Percentiles rank a stretch among this genome's conserved stretches.
Evolutionary conservation across 1,140 invertebrate genomes (phyloP).

Genomic region (Drusus annulatus): DNA sequence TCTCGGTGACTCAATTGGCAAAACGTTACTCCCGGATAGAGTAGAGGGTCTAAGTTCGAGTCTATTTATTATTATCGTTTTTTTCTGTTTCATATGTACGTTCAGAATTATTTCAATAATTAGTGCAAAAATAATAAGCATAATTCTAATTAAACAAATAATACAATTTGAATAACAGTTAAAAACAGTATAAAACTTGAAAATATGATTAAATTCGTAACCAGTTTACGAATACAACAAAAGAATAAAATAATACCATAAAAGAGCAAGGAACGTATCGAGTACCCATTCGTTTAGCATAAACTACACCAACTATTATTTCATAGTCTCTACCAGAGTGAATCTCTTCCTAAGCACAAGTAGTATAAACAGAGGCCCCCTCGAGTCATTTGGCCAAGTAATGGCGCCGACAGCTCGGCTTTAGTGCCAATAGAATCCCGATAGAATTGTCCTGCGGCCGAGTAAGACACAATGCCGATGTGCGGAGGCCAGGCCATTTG

Average conservation of each 20-base stretch:
- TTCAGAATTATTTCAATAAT: too few relatives aligned
- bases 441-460: constrained; percentile 46
- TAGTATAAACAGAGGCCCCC: constrained; percentile 28
- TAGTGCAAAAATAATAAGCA: too few relatives aligned
- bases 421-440: constrained; percentile 41
- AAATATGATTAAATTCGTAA: too few relatives aligned
- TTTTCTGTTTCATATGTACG: too few relatives aligned
- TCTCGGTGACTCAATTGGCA: too few relatives aligned
- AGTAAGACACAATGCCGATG: constrained; percentile 54
- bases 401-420: constrained; percentile 50
- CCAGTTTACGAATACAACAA: too few relatives aligned
- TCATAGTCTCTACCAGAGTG: constrained; percentile 15
- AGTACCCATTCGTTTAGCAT: constrained; percentile 9
- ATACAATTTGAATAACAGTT: too few relatives aligned
- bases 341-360: constrained; percentile 15
- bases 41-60: too few relatives aligned
- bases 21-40: too few relatives aligned
- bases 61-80: too few relatives aligned
- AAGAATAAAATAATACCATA: not conserved
- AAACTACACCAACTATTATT: constrained; percentile 17
- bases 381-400: constrained; percentile 41
- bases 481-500: constrained; percentile 43
- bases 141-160: too few relatives aligned
- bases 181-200: too few relatives aligned
- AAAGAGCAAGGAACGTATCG: not conserved